A percentile compares a stretch with the other conserved stretches of the same genome.
Conservation (phyloP, 2,888 invertebrate species). For the Eupeodes latifasciatus region DNA sequence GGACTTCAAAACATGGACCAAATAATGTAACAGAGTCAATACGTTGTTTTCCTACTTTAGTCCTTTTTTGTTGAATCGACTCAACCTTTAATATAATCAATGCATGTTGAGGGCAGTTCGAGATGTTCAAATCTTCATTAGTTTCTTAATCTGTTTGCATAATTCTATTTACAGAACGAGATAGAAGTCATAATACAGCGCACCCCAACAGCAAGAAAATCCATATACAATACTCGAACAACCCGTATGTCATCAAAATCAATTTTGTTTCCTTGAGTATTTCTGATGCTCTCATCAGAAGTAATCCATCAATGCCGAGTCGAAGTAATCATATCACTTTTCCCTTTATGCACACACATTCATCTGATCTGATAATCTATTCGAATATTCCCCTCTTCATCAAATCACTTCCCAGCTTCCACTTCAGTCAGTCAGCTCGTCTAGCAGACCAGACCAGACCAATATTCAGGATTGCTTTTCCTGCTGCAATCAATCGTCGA, state of each 20-base stretch:
- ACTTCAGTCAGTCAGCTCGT: neutral
- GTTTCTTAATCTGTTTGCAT: slow-evolving; percentile 27
- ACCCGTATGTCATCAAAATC: slow-evolving; percentile 38
- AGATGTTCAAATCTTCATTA: slow-evolving; percentile 36
- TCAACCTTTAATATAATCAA: too few species aligned
- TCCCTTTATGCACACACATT: slow-evolving; percentile 30
- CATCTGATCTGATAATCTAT: slow-evolving; percentile 60
- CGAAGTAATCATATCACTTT: slow-evolving; percentile 67
- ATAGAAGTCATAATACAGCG: neutral
- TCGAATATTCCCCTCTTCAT: slow-evolving; percentile 24
- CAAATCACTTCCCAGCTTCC: slow-evolving; percentile 26
- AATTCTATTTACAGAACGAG: neutral
- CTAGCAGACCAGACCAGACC: too few species aligned
- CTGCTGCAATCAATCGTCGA: slow-evolving; percentile 50
- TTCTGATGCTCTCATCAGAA: slow-evolving; percentile 21
- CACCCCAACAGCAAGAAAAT: slow-evolving; percentile 5
- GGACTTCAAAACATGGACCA: too few species aligned
- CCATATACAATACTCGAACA: slow-evolving; percentile 13
- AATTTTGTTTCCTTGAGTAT: slow-evolving; percentile 23
- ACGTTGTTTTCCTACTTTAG: too few species aligned
- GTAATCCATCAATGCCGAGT: slow-evolving; percentile 62
- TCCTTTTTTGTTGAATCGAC: too few species aligned
- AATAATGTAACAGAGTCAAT: too few species aligned
- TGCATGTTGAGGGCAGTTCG: too few species aligned
- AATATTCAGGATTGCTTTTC: slow-evolving; percentile 33